A percentile compares a stretch with the other conserved stretches of the same genome.
These are phyloP conservation scores for Anastrepha obliqua DNA, from an alignment of 1,140 invertebrate species.

Conservation along the genomic window DNA sequence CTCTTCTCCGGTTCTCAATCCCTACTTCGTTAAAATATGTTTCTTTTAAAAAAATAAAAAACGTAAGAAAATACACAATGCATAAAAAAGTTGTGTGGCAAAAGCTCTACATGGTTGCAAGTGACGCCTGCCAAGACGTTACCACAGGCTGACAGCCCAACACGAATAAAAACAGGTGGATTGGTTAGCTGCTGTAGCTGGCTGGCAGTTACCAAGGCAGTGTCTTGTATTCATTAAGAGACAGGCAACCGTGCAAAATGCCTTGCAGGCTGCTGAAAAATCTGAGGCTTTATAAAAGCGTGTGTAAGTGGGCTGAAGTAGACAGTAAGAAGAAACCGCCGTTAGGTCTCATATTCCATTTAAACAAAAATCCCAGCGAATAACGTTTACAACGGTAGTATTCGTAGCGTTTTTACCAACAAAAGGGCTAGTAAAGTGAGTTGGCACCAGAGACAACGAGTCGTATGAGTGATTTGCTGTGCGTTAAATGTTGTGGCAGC, in stretches of 20 bases:
- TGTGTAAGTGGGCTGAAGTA: constrained; percentile 19
- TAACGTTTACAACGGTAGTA: neutral
- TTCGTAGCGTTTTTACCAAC: neutral
- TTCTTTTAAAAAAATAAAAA: no score
- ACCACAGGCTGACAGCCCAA: constrained; percentile 46
- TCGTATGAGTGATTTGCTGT: constrained; percentile 49
- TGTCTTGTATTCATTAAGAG: neutral
- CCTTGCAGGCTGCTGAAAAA: constrained; percentile 33
- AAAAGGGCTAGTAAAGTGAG: neutral
- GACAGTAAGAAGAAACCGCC: constrained; percentile 43
- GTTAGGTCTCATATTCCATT: constrained; percentile 36
- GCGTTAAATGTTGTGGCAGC: constrained; percentile 45
- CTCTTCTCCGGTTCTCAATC: no score
- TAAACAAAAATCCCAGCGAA: constrained; percentile 35
- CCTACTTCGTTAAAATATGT: no score
- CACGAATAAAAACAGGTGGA: neutral
- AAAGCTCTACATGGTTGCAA: constrained; percentile 19
- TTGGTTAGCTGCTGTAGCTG: no score
- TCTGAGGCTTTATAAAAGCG: neutral
- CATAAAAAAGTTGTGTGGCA: neutral
- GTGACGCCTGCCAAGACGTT: constrained; percentile 48
- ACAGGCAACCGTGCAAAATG: constrained; percentile 44
- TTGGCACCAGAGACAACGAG: constrained; percentile 25
- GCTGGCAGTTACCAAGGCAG: constrained; percentile 26
- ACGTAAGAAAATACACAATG: no score